Evolutionary conservation across 2,113 vertebrate species (phyloP).

Genomic region (Poeciliopsis turrubarensis): DNA sequence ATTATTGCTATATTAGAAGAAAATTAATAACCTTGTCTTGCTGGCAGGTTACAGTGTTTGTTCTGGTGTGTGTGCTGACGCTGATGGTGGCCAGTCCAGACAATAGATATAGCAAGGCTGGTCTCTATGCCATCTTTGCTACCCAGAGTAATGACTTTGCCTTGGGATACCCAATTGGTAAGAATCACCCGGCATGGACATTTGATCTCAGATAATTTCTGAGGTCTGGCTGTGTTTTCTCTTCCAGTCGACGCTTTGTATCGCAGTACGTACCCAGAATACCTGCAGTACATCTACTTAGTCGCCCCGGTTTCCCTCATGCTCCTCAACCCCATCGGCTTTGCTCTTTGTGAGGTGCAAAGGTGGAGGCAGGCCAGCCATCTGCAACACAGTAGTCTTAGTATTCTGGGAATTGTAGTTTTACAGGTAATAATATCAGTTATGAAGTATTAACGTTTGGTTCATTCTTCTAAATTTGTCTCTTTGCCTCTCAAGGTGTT

Average conservation of each 20-base stretch:
- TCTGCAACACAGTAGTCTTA: slow-evolving; percentile 83
- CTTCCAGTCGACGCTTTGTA: slow-evolving; percentile 85
- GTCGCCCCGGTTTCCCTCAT: slow-evolving; percentile 97
- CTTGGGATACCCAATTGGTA: slow-evolving; percentile 96
- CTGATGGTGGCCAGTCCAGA: slow-evolving; percentile 89
- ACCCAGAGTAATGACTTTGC: slow-evolving; percentile 99
- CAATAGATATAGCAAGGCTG: slow-evolving; percentile 91
- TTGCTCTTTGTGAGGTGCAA: slow-evolving; percentile 97
- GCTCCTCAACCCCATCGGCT: slow-evolving; percentile 96
- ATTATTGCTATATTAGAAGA: background rate
- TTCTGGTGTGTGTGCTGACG: slow-evolving; percentile 88
- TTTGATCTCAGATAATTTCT: background rate
- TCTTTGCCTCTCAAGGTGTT: slow-evolving; percentile 75
- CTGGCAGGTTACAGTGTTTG: slow-evolving; percentile 89
- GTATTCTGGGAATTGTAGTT: slow-evolving; percentile 87
- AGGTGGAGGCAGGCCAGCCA: slow-evolving; percentile 86
- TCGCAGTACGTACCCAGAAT: slow-evolving; percentile 92
- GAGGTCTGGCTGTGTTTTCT: background rate
- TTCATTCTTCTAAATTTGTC: fast-evolving
- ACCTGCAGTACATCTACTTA: slow-evolving; percentile 97
- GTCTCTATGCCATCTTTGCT: slow-evolving; percentile 95
- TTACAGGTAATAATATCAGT: slow-evolving; percentile 74
- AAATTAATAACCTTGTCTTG: background rate
- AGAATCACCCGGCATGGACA: slow-evolving; percentile 49
- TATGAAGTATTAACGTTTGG: fast-evolving